These are phyloP conservation scores for Pseudopipra pipra DNA, from an alignment of 2,113 vertebrate species.

Conservation along the genomic window DNA sequence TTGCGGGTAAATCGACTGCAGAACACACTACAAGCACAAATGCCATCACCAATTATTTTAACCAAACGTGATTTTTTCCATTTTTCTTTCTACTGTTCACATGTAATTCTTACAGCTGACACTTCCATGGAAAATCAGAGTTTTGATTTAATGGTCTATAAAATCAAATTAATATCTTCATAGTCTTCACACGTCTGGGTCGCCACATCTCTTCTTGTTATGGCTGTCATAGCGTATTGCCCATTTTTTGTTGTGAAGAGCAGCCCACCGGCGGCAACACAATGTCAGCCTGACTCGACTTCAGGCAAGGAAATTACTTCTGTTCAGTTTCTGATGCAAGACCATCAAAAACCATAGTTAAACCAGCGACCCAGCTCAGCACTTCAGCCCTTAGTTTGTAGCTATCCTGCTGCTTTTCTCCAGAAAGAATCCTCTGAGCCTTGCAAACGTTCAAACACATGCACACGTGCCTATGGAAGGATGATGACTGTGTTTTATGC, in stretches of 20 bases:
- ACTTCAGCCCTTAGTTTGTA: background rate
- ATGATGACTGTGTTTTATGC: background rate
- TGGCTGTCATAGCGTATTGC: background rate
- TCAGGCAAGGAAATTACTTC: background rate
- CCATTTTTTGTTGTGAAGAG: background rate
- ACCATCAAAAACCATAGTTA: background rate
- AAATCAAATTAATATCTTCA: background rate
- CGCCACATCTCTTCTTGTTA: background rate
- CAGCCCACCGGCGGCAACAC: background rate
- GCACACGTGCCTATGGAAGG: background rate
- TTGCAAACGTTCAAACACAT: fast-evolving
- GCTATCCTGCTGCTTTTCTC: background rate
- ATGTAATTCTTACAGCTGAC: background rate
- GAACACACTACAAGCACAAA: background rate
- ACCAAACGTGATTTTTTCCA: background rate
- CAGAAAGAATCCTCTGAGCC: background rate
- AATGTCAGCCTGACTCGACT: background rate
- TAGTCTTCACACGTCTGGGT: background rate
- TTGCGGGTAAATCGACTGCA: background rate
- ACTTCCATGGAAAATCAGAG: background rate
- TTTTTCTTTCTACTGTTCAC: background rate
- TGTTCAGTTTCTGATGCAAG: background rate
- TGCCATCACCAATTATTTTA: background rate
- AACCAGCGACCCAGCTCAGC: background rate
- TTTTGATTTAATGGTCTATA: constrained; percentile 28